These are phyloP conservation scores for Sander lucioperca DNA, from an alignment of 2,113 vertebrate species.

Conservation along the genomic window DNA sequence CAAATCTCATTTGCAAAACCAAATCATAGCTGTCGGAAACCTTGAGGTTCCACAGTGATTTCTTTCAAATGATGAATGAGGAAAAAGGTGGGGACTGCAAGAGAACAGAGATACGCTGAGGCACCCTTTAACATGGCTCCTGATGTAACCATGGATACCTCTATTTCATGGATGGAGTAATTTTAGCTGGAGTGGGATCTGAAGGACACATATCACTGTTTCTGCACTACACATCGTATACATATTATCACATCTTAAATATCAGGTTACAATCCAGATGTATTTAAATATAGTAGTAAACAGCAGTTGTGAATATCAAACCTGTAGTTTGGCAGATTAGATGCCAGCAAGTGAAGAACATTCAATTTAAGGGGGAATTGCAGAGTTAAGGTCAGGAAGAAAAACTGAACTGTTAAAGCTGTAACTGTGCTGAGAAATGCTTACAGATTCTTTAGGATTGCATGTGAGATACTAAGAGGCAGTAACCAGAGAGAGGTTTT, in stretches of 20 bases:
- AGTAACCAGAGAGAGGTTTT: neutral
- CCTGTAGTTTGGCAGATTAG: slow-evolving; percentile 1
- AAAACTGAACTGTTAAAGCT: neutral
- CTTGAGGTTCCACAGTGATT: slow-evolving; percentile 64
- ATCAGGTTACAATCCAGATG: neutral
- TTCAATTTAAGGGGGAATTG: slow-evolving; percentile 7
- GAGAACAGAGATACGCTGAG: slow-evolving; percentile 76
- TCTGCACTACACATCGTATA: slow-evolving; percentile 53
- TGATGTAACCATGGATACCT: slow-evolving; percentile 87
- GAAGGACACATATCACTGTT: slow-evolving; percentile 73
- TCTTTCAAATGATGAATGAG: slow-evolving; percentile 75
- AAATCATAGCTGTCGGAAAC: slow-evolving; percentile 62
- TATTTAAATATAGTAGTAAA: slow-evolving; percentile 10
- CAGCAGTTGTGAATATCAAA: neutral
- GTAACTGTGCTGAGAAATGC: neutral
- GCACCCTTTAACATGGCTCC: slow-evolving; percentile 82
- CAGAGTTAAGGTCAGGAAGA: neutral
- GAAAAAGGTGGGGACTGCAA: slow-evolving; percentile 72
- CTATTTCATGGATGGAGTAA: slow-evolving; percentile 83
- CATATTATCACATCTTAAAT: slow-evolving; percentile 36
- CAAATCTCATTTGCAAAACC: slow-evolving; percentile 63
- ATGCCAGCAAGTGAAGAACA: neutral
- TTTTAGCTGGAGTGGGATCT: slow-evolving; percentile 85
- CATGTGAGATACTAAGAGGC: neutral
- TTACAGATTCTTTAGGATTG: neutral